A percentile compares a stretch with the other conserved stretches of the same genome.
phyloP scores from a whole-genome alignment of 2,113 vertebrate genomes.

The Willisornis vidua region DNA sequence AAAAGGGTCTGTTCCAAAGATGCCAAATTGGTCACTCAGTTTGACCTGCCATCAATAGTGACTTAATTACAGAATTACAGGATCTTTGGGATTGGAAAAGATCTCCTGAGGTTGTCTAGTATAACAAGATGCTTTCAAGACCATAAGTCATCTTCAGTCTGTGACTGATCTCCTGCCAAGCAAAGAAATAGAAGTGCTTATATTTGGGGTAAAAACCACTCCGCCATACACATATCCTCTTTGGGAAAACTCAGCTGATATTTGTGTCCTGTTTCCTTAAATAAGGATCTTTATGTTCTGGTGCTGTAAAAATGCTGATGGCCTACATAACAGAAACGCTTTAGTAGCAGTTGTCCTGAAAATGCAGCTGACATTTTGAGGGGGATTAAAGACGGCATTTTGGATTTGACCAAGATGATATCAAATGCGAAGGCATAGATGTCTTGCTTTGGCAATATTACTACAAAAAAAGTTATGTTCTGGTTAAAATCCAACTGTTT shows the following conservation, averaged over 20 bases:
- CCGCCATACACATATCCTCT: not conserved
- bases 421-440: not conserved
- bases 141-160: not conserved
- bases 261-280: not conserved
- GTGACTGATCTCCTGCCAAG: not conserved
- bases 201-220: not conserved
- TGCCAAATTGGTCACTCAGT: not conserved
- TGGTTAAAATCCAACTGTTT: conserved; percentile 19
- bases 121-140: not conserved
- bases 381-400: not conserved
- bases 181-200: not conserved
- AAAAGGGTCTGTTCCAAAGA: not conserved
- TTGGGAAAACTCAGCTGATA: not conserved
- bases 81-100: not conserved
- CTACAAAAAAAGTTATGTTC: not conserved
- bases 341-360: not conserved
- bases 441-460: not conserved
- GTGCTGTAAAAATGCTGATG: not conserved
- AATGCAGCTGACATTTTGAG: not conserved
- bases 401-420: not conserved
- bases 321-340: not conserved
- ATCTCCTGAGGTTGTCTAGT: not conserved
- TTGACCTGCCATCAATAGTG: not conserved
- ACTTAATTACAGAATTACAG: not conserved
- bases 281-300: not conserved